Evolutionary conservation across 2,113 vertebrate species (phyloP).

Genomic region (Nannobrachium achirus): DNA sequence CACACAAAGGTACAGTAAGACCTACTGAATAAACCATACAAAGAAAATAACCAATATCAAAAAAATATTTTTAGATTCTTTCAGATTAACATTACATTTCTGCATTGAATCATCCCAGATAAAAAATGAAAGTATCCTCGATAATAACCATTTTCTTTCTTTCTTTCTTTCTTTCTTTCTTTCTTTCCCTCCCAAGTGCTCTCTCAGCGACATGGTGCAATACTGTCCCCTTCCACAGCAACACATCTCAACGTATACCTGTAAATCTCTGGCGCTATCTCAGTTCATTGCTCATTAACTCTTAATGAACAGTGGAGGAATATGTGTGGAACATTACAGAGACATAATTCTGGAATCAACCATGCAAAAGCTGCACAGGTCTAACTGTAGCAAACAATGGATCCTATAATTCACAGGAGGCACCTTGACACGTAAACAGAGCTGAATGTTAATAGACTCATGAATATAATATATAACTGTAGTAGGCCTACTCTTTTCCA

Average conservation of each 20-base stretch:
- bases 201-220: conserved; percentile 37
- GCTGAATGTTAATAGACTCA: too few species aligned
- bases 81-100: not conserved
- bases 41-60: not conserved
- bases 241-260: conserved; percentile 48
- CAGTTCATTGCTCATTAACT: conserved; percentile 50
- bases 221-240: conserved; percentile 31
- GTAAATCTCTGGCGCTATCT: conserved; percentile 31
- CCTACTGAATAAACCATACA: conserved; percentile 15
- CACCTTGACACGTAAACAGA: too few species aligned
- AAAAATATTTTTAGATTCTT: not conserved
- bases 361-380: conserved; percentile 78
- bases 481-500: too few species aligned
- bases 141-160: too few species aligned
- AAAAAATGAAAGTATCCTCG: conserved; percentile 20
- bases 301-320: conserved; percentile 66
- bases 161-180: too few species aligned
- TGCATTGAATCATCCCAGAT: not conserved
- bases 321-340: conserved; percentile 73
- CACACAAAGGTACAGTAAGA: not conserved
- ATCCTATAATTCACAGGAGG: not conserved
- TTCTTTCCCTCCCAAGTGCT: conserved; percentile 6
- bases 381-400: conserved; percentile 65
- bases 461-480: too few species aligned
- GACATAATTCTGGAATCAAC: conserved; percentile 80